Conservation (phyloP, 2,113 vertebrate species). For the Azemiops feae region DNA sequence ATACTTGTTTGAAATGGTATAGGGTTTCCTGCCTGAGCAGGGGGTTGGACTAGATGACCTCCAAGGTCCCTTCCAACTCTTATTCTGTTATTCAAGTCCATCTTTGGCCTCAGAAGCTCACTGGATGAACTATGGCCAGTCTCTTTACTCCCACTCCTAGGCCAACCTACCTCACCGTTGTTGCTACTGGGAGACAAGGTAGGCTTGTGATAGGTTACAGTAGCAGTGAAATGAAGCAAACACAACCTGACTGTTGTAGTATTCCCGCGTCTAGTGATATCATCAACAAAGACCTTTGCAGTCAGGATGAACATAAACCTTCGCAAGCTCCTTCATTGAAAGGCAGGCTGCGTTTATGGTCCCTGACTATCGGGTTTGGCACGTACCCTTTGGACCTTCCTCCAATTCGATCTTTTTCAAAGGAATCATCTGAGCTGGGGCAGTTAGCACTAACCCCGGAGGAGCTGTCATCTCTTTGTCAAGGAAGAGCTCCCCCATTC, state of each 20-base stretch:
- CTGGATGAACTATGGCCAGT: not conserved
- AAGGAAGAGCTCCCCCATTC: slow-evolving; percentile 48
- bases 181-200: not conserved
- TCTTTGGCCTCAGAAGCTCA: not conserved
- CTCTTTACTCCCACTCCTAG: not conserved
- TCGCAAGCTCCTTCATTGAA: not conserved
- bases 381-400: not conserved
- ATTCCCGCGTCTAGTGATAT: not conserved
- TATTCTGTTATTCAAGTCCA: not conserved
- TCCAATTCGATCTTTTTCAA: slow-evolving; percentile 25
- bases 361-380: not conserved
- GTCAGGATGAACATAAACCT: not conserved
- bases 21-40: not conserved
- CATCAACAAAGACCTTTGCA: not conserved
- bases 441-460: slow-evolving; percentile 55
- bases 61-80: too few relatives aligned
- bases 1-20: too few relatives aligned
- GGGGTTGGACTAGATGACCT: not conserved
- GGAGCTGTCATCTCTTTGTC: slow-evolving; percentile 58
- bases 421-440: slow-evolving; percentile 45
- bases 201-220: not conserved
- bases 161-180: not conserved
- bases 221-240: not conserved
- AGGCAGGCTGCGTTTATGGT: not conserved
- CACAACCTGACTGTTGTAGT: not conserved